Evolutionary conservation across 2,888 invertebrate species (phyloP).

Genomic region (Cecidostiba fungosa): DNA sequence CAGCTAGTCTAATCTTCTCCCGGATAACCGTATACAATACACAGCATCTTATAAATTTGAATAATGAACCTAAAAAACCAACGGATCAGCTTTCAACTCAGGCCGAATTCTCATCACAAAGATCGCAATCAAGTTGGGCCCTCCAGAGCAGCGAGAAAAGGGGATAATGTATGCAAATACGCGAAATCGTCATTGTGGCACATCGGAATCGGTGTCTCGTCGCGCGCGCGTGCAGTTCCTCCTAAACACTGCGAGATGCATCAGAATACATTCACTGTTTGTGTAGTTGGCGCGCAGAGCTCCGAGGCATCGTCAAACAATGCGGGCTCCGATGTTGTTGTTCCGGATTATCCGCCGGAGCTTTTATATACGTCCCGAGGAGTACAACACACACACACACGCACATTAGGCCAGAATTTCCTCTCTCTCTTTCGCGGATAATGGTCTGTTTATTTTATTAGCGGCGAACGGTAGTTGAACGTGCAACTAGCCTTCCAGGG

Average conservation of each 20-base stretch:
- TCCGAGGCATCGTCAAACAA: constrained; percentile 67
- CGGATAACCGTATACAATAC: neutral
- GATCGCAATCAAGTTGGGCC: constrained; percentile 2
- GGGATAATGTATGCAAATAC: constrained; percentile 68
- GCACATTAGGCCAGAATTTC: neutral
- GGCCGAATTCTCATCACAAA: neutral
- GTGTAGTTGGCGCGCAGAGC: constrained; percentile 70
- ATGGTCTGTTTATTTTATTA: constrained; percentile 77
- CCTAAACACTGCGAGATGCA: neutral
- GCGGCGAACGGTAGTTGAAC: constrained; percentile 71
- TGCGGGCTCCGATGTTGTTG: constrained; percentile 72
- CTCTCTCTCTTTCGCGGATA: constrained; percentile 66
- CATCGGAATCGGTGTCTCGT: constrained; percentile 34
- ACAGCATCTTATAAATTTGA: constrained; percentile 8
- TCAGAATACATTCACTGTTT: constrained; percentile 67
- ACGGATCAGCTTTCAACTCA: neutral
- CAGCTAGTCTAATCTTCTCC: no score
- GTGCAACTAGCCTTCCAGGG: constrained; percentile 65
- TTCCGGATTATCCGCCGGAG: constrained; percentile 75
- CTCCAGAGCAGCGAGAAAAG: neutral
- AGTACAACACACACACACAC: constrained; percentile 71
- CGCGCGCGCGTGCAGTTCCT: neutral
- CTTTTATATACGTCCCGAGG: constrained; percentile 65
- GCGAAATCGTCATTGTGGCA: constrained; percentile 66
- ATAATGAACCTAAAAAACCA: neutral